Conservation (phyloP, 2,113 vertebrate species). For the Arenaria interpres region DNA sequence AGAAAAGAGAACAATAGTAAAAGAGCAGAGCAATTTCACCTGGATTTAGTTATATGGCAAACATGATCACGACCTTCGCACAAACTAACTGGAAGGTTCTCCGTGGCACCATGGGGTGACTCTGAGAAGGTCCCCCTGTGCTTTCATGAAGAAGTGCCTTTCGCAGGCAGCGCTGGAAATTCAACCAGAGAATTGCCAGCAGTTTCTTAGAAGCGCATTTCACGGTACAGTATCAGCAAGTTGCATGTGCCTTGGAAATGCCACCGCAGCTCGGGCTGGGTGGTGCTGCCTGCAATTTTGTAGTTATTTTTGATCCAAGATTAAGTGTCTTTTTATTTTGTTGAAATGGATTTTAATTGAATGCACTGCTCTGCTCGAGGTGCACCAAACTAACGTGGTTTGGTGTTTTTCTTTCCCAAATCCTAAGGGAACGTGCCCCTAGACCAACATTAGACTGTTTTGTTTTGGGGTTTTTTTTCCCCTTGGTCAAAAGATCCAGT, state of each 20-base stretch:
- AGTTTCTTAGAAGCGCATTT: constrained; percentile 46
- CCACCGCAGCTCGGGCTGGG: not conserved
- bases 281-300: not conserved
- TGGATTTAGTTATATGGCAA: not conserved
- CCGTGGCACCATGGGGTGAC: not conserved
- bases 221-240: not conserved
- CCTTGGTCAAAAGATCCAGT: constrained; percentile 75
- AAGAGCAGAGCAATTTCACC: not conserved
- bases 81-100: not conserved
- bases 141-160: not conserved
- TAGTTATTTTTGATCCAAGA: constrained; percentile 25
- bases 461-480: not conserved
- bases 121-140: not conserved
- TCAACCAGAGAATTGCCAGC: not conserved
- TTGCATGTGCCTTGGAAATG: constrained; percentile 56
- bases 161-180: constrained; percentile 17
- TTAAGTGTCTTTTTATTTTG: constrained; percentile 56
- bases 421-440: constrained; percentile 62
- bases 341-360: constrained; percentile 64
- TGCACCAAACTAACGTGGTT: constrained; percentile 53
- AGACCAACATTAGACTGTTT: constrained; percentile 61
- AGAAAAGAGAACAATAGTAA: not conserved
- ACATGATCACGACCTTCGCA: not conserved
- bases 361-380: constrained; percentile 52
- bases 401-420: constrained; percentile 74